phyloP scores from a whole-genome alignment of 1,140 invertebrate genomes.

The Leptonema lineaticorne region DNA sequence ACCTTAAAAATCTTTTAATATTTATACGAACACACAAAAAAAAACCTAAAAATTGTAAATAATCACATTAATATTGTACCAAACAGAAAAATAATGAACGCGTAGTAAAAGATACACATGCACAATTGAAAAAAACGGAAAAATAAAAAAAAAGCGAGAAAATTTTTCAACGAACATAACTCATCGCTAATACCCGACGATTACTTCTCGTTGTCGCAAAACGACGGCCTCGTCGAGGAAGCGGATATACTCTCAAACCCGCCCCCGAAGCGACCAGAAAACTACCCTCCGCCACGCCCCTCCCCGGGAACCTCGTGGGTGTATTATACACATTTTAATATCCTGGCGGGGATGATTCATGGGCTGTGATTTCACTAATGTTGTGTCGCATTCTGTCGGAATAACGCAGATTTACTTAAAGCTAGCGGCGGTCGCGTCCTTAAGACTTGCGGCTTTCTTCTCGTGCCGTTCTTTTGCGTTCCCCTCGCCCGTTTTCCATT shows the following conservation, averaged over 20 bases:
- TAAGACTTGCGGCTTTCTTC: conserved; percentile 7
- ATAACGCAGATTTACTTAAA: conserved; percentile 34
- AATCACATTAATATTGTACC: too few species aligned
- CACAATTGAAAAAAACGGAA: too few species aligned
- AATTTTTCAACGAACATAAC: conserved; percentile 18
- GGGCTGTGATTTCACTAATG: conserved; percentile 36
- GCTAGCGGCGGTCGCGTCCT: conserved; percentile 3
- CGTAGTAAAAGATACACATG: too few species aligned
- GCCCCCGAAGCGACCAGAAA: too few species aligned
- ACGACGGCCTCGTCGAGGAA: not conserved
- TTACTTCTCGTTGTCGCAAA: conserved; percentile 14
- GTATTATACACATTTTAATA: conserved; percentile 40
- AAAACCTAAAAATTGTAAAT: too few species aligned
- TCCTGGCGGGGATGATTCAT: conserved; percentile 37
- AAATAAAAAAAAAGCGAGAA: not conserved
- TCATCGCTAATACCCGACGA: conserved; percentile 31
- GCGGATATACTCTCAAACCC: conserved; percentile 11
- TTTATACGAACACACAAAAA: too few species aligned
- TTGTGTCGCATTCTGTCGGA: conserved; percentile 34
- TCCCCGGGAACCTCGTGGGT: not conserved
- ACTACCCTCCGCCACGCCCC: not conserved
- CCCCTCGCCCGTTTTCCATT: not conserved
- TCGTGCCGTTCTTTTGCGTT: not conserved
- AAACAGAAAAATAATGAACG: too few species aligned
- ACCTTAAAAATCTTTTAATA: too few species aligned